Conservation (phyloP, 92 coral and sea anemone species). For the Umimayanthus kanabou region DNA sequence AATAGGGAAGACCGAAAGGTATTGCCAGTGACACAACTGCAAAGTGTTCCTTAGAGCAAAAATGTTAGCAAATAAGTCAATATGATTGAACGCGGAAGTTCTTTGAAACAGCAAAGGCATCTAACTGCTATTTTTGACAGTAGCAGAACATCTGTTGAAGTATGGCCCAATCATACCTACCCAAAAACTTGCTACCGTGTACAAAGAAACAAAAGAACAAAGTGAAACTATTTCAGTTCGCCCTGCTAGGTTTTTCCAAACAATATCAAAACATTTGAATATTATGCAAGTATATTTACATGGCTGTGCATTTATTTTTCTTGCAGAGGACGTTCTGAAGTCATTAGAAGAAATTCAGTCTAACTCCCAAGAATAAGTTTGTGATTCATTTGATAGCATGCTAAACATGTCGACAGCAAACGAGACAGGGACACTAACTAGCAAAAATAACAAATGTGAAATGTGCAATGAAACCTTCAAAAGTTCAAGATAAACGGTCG, state of each 20-base stretch:
- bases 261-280: constrained; percentile 46
- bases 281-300: constrained; percentile 50
- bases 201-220: constrained; percentile 48
- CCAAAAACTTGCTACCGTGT: constrained; percentile 45
- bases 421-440: constrained; percentile 37
- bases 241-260: constrained; percentile 32
- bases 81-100: not conserved
- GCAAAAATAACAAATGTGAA: constrained; percentile 35
- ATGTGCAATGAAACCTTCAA: constrained; percentile 15
- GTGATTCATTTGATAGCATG: not conserved
- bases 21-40: not conserved
- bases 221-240: not conserved
- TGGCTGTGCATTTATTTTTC: constrained; percentile 49
- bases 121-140: constrained; percentile 43
- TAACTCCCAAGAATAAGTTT: not conserved
- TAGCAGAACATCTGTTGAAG: constrained; percentile 47
- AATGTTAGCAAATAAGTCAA: not conserved
- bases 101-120: constrained; percentile 52
- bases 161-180: constrained; percentile 56
- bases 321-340: constrained; percentile 19
- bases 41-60: not conserved
- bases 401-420: constrained; percentile 38
- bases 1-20: not conserved
- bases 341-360: constrained; percentile 11
- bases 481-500: constrained; percentile 16